A percentile compares a stretch with the other conserved stretches of the same genome.
These are phyloP conservation scores for Gortyna flavago DNA, from an alignment of 2,888 invertebrate species.

Conservation along the genomic window DNA sequence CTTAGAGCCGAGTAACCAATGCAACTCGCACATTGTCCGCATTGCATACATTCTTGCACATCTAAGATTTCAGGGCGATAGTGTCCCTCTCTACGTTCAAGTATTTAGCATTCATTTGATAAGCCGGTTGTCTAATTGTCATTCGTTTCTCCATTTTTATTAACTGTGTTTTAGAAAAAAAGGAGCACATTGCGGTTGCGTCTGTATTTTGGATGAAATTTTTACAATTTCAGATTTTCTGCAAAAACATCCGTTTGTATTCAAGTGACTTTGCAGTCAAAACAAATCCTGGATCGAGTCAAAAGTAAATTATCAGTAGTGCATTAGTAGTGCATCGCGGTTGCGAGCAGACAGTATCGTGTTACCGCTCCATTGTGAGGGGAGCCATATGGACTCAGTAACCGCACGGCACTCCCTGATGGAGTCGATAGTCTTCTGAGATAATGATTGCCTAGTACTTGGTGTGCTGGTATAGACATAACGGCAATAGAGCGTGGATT, in stretches of 20 bases:
- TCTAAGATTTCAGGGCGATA: conserved; percentile 45
- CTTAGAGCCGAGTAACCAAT: conserved; percentile 55
- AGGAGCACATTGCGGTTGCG: background rate
- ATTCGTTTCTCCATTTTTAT: background rate
- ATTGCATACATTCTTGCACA: conserved; percentile 47
- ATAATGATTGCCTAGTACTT: conserved; percentile 44
- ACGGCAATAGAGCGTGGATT: background rate
- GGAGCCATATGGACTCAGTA: conserved; percentile 46
- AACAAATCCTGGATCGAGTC: conserved; percentile 17
- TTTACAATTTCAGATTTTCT: background rate
- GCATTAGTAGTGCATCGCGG: conserved; percentile 41
- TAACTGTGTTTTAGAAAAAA: background rate
- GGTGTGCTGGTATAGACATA: conserved; percentile 24
- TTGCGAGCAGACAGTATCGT: conserved; percentile 51
- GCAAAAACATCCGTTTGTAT: no score
- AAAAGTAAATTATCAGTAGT: conserved; percentile 27
- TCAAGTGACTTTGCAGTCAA: background rate
- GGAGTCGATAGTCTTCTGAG: conserved; percentile 40
- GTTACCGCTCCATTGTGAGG: conserved; percentile 62
- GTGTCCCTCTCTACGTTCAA: background rate
- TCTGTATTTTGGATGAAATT: background rate
- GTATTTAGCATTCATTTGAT: conserved; percentile 22
- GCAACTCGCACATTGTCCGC: conserved; percentile 56
- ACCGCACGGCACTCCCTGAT: conserved; percentile 44
- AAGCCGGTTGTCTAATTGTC: background rate